Evolutionary conservation across 1,140 invertebrate species (phyloP).

Genomic region (Eumeta japonica): DNA sequence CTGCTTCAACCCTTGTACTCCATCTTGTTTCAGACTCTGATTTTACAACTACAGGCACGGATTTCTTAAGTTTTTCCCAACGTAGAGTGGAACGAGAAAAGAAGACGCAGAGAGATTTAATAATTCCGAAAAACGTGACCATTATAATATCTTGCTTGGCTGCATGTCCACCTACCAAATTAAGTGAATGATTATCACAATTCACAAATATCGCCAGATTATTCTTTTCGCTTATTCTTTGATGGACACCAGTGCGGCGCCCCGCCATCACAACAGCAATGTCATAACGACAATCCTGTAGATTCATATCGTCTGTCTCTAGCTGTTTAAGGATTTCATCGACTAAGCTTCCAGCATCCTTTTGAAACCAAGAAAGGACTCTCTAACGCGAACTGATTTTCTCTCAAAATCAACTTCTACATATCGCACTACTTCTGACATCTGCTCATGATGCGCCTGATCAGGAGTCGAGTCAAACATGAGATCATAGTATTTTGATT

Average conservation of each 20-base stretch:
- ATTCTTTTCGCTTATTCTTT: no score
- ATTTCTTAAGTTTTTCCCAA: no score
- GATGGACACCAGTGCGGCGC: not conserved
- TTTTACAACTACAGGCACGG: no score
- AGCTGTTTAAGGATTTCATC: conserved; percentile 1
- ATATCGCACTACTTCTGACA: not conserved
- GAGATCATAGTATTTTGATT: no score
- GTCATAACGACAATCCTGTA: conserved; percentile 1
- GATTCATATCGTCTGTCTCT: conserved; percentile 1
- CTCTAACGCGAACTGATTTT: conserved; percentile 1
- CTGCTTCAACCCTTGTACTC: no score
- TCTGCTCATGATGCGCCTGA: conserved; percentile 1
- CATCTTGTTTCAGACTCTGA: no score
- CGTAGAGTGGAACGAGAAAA: no score
- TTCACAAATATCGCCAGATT: conserved; percentile 1
- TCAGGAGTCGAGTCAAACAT: conserved; percentile 1
- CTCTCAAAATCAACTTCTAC: conserved; percentile 1
- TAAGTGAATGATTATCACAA: not conserved
- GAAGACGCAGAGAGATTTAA: no score
- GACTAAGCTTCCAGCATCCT: not conserved
- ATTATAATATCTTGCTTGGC: no score
- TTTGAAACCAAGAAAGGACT: conserved; percentile 1
- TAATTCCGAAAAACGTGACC: no score
- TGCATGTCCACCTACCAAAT: no score
- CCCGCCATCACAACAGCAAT: not conserved